Base-by-base conservation (phyloP, 2,888 invertebrate genomes). In the Watsonalla cultraria region DNA sequence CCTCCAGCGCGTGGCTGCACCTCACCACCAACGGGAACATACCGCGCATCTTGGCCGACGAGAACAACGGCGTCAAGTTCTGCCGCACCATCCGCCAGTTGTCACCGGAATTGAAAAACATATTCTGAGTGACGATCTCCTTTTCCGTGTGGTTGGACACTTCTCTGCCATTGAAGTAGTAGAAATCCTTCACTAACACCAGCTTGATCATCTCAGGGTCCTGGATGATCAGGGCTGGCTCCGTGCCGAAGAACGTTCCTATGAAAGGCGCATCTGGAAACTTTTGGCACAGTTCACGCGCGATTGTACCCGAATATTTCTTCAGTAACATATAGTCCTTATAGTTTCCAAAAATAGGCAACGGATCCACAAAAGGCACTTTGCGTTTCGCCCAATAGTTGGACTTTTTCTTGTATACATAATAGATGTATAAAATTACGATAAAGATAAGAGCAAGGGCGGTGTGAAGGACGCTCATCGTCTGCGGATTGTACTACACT, bases 11-110 rank as follows among this genome's bases (percentile, higher is more conserved):
- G 7, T 61, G 51, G 0, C 73, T 54, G 51, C 80, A 79, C 7
- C 75, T 71, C 50, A 74, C 69, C 6, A 86, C 76, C 8, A 86
- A 58, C 55, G 77, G 64, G 51, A 86, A 88, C 87, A 87, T 88
- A 13, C 73, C 82, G 56, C 77, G 86, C 74, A 86, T 82, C 60
- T 86, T 87, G 0, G 78, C 65, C 0, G 82, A 75, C 0, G 87
- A 76, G 60, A 86, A 89, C 0, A 86, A 52, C 0, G 82, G 82
- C 0, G 81, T 81, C 9, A 82, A 54, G 52, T 84, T 83, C 58
- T 86, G 86, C 0, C 88, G 66, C 2, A 80, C 45, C 0, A 83
- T 74, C 51, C 79, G 84, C 86, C 88, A 87, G 2, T 63, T 58
- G 58, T 86, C 82, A 0, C 88, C 88, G 46, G 72, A 63, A 0